Evolutionary conservation across 2,797 vertebrate species (phyloP).

Genomic region (Sebastes minor): DNA sequence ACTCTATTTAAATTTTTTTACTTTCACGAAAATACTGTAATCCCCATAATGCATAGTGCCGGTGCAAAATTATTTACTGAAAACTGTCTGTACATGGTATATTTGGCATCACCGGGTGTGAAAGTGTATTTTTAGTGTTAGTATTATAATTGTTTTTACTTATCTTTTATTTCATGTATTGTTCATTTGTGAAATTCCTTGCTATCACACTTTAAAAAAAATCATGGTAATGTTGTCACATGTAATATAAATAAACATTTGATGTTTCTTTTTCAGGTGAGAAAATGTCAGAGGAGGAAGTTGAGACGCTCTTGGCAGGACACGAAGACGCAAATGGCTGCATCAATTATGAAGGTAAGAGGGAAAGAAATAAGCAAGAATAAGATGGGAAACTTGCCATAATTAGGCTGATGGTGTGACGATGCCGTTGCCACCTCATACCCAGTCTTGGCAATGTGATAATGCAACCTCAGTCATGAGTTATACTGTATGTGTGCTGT

Average conservation of each 20-base stretch:
- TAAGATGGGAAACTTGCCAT: not conserved
- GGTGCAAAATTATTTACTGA: not conserved
- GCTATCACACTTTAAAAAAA: not conserved
- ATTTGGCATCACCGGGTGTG: not conserved
- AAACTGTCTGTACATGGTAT: not conserved
- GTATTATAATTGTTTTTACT: not conserved
- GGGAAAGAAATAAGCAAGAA: not conserved
- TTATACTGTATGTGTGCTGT: not conserved
- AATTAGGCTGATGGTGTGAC: not conserved
- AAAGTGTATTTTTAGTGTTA: not conserved
- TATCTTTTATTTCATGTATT: not conserved
- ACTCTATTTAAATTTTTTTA: not conserved
- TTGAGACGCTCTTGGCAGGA: constrained; percentile 91
- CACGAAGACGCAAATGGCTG: constrained; percentile 96
- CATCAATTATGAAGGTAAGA: constrained; percentile 96
- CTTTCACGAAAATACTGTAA: not conserved
- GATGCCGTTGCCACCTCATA: not conserved
- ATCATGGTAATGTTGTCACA: not conserved
- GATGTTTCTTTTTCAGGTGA: constrained; percentile 81
- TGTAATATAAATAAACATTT: not conserved
- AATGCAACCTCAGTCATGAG: not conserved
- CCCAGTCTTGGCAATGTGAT: not conserved
- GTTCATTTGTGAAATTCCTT: not conserved
- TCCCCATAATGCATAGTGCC: not conserved
- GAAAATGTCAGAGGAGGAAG: constrained; percentile 96